A percentile compares a stretch with the other conserved stretches of the same genome.
These are phyloP conservation scores for Sylvilagus bachmani DNA, from an alignment of 2,113 vertebrate genomes.

Conservation along the genomic window DNA sequence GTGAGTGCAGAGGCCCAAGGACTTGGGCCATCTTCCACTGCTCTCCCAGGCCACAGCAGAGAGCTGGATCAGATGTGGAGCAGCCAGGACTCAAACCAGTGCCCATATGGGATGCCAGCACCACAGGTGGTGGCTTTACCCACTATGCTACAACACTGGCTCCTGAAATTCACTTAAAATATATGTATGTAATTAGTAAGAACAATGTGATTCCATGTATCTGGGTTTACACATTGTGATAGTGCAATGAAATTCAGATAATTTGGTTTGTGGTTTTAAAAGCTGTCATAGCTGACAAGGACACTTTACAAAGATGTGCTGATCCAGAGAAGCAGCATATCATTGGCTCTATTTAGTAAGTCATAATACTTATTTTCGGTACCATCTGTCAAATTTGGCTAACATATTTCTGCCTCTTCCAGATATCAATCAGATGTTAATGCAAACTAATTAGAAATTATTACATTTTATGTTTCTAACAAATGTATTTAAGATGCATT, in stretches of 20 bases:
- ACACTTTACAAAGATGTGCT: neutral
- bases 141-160: too few species aligned
- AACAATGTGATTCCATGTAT: neutral
- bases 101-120: too few species aligned
- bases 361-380: neutral
- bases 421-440: neutral
- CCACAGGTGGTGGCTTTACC: too few species aligned
- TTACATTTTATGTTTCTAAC: neutral
- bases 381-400: neutral
- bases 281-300: neutral
- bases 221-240: neutral
- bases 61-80: too few species aligned
- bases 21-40: too few species aligned
- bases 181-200: neutral
- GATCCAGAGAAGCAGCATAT: neutral
- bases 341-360: neutral
- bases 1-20: too few species aligned
- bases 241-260: neutral
- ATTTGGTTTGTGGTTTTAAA: neutral
- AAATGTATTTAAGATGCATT: neutral
- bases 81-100: too few species aligned
- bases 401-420: neutral
- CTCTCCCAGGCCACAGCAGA: too few species aligned
- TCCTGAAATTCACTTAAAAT: neutral
- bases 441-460: neutral